A percentile compares a stretch with the other conserved stretches of the same genome.
Conservation (phyloP, 37 sponge, comb jelly and placozoan genomes). For the Chondrilla cf. caribensis region DNA sequence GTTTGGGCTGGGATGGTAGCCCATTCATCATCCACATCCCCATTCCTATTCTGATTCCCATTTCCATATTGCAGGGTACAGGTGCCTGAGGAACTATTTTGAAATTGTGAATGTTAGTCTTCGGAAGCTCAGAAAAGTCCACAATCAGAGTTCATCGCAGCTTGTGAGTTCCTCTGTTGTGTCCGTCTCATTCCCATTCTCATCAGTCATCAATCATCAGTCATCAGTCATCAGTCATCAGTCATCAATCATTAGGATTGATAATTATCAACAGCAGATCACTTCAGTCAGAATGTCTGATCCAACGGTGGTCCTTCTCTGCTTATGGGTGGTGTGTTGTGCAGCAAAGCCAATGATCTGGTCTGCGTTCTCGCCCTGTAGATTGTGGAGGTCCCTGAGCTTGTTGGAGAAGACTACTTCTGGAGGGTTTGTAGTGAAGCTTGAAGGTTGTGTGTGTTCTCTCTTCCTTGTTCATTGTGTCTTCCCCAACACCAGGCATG, state of each 20-base stretch:
- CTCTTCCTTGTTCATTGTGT: background rate
- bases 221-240: no score
- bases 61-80: slow-evolving; percentile 82
- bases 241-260: no score
- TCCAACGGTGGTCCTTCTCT: no score
- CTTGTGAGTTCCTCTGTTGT: background rate
- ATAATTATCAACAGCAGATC: no score
- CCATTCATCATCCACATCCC: no score
- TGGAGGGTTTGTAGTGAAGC: slow-evolving; percentile 59
- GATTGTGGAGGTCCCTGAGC: slow-evolving; percentile 70
- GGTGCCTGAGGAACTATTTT: slow-evolving; percentile 74
- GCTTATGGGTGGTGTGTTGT: no score
- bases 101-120: slow-evolving; percentile 67
- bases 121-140: slow-evolving; percentile 56
- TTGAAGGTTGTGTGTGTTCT: background rate
- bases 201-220: no score
- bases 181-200: no score
- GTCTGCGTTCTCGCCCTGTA: background rate
- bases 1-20: background rate
- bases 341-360: background rate
- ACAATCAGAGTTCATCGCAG: slow-evolving; percentile 8
- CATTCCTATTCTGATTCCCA: no score
- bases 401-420: slow-evolving; percentile 81
- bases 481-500: slow-evolving; percentile 48
- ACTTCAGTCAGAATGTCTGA: no score